Evolutionary conservation across 2,113 vertebrate species (phyloP).

Genomic region (Paralichthys olivaceus): DNA sequence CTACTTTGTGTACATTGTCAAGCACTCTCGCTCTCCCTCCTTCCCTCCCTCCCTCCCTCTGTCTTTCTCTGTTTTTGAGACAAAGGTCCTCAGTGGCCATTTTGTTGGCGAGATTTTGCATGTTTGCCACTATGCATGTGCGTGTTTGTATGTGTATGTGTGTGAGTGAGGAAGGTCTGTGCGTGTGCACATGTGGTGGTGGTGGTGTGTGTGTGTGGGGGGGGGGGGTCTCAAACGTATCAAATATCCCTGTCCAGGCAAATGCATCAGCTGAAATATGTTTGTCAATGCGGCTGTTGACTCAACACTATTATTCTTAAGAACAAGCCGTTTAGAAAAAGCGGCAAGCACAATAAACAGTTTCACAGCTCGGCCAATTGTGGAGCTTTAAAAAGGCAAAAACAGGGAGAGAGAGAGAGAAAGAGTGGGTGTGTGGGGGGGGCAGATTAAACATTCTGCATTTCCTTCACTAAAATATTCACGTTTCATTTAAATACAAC

Average conservation of each 20-base stretch:
- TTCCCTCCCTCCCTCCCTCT: neutral
- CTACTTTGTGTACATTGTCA: slow-evolving; percentile 10
- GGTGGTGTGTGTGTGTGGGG: slow-evolving; percentile 26
- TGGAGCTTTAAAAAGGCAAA: slow-evolving; percentile 56
- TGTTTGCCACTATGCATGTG: slow-evolving; percentile 17
- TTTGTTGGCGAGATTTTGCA: slow-evolving; percentile 59
- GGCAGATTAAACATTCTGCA: slow-evolving; percentile 77
- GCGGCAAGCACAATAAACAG: slow-evolving; percentile 67
- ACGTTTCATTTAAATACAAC: slow-evolving; percentile 84
- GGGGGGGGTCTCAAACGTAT: slow-evolving; percentile 47
- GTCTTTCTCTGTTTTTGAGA: slow-evolving; percentile 25
- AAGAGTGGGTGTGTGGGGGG: neutral
- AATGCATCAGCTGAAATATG: slow-evolving; percentile 66
- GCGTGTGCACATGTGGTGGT: slow-evolving; percentile 16
- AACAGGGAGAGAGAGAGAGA: neutral
- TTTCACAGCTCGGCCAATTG: slow-evolving; percentile 63
- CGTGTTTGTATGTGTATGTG: slow-evolving; percentile 10
- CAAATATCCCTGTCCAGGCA: slow-evolving; percentile 55
- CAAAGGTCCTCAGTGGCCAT: slow-evolving; percentile 73
- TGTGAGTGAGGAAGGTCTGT: slow-evolving; percentile 14
- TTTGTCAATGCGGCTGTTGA: slow-evolving; percentile 73
- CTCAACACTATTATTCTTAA: slow-evolving; percentile 70
- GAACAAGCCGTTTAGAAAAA: slow-evolving; percentile 60
- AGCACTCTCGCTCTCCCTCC: neutral
- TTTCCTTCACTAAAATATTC: slow-evolving; percentile 82